Base-by-base conservation (phyloP, 2,113 vertebrate genomes). In the Xiphias gladius region DNA sequence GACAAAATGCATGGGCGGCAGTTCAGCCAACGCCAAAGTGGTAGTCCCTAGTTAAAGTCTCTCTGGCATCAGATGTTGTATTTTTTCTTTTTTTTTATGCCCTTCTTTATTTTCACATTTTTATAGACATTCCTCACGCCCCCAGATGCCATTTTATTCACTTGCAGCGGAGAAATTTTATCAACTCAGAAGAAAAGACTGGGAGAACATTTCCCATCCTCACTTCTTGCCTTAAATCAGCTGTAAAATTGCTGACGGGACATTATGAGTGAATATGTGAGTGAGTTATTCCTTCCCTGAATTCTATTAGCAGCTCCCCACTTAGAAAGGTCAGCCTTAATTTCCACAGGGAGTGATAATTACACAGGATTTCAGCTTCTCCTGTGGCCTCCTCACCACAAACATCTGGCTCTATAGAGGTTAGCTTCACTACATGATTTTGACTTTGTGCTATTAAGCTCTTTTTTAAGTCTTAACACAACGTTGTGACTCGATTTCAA, bases 271-370 rank as follows among this genome's bases (percentile, higher is more conserved):
- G 81, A 84, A 85, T 83, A 59, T 79, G 54, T 82, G 63, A 86
- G 80, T 85, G 71, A 90, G 81, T 82, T 86, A 61, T 79, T 76
- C 69, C 82, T 76, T 64, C 57, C 26, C 52, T 70, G 87, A 84
- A 92, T 88, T 93, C 64, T 89, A 87, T 88, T 89, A 88, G 70
- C 75, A 46, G 72, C 73, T 75, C 76, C 20, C 46, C 54, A 79
- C 84, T 85, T 59, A 73, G 50, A 94, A 90, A 94, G 91, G 90
- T 92, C 88, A 79, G 73, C 43, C 61, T 65, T 90, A 76, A 94
- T 92, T 92, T 93, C 87, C 88, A 80, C 37, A 10, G 70, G 90
- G 86, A 90, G 82, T 32, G 86, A 81, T 91, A 86, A 92, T 91
- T 89, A 91, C 59, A 58, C 2, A 11, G 74, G 80, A 89, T 87